These are phyloP conservation scores for Baryphthengus martii DNA, from an alignment of 2,113 vertebrate genomes.

Conservation along the genomic window DNA sequence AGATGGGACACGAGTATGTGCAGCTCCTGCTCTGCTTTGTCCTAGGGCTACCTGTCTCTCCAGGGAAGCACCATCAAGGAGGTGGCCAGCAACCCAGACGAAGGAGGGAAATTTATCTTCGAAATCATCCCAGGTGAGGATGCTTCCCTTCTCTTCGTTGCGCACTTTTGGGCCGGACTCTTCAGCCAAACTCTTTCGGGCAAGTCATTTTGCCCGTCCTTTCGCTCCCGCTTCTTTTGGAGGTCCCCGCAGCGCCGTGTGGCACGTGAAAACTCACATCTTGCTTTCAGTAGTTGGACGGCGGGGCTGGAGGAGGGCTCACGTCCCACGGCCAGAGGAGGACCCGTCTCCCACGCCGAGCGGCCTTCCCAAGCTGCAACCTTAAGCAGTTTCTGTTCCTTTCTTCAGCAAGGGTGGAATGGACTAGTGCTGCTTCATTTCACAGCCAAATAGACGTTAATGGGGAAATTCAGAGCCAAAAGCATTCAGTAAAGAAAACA, in stretches of 20 bases:
- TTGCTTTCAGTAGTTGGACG: fast-evolving
- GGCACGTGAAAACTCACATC: fast-evolving
- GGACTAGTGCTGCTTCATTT: neutral
- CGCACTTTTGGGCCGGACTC: fast-evolving
- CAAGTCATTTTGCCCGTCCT: too few species aligned
- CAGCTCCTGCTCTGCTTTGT: slow-evolving; percentile 10
- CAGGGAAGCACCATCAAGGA: slow-evolving; percentile 85
- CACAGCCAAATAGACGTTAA: neutral
- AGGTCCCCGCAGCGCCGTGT: fast-evolving
- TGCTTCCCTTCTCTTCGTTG: neutral
- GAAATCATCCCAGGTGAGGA: slow-evolving; percentile 89
- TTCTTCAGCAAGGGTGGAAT: neutral
- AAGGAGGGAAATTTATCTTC: slow-evolving; percentile 89
- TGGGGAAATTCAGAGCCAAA: fast-evolving
- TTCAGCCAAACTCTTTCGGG: neutral
- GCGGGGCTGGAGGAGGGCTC: neutral
- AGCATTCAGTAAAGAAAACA: neutral
- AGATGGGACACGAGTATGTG: neutral
- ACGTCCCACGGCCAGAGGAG: neutral
- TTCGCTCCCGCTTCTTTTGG: neutral
- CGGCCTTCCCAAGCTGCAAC: neutral
- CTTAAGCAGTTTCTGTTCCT: slow-evolving; percentile 1
- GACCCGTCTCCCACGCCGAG: neutral
- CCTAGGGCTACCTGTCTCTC: slow-evolving; percentile 85
- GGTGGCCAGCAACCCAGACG: slow-evolving; percentile 80